These are phyloP conservation scores for Dicyrtoma fusca DNA, from an alignment of 2,888 invertebrate species.

Conservation along the genomic window DNA sequence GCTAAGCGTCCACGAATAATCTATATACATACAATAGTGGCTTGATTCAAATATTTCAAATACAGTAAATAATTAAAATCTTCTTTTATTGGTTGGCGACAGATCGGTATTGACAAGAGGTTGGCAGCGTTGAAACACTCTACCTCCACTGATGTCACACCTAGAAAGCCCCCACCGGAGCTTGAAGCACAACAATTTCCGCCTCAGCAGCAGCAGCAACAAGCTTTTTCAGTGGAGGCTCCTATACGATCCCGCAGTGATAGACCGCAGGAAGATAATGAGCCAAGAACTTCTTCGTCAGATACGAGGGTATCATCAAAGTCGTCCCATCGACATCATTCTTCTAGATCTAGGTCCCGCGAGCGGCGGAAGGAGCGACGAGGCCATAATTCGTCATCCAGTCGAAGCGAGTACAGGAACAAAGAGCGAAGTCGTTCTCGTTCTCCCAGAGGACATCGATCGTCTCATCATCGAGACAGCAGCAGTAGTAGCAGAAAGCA, in stretches of 20 bases:
- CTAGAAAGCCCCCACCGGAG: conserved; percentile 41
- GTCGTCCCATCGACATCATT: conserved; percentile 28
- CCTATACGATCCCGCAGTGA: conserved; percentile 17
- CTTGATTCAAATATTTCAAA: too few species aligned
- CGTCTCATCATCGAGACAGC: conserved; percentile 35
- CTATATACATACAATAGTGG: too few species aligned
- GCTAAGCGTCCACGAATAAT: too few species aligned
- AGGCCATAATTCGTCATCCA: conserved; percentile 15
- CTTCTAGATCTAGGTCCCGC: conserved; percentile 26
- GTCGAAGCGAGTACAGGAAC: conserved; percentile 20
- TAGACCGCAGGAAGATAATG: conserved; percentile 39
- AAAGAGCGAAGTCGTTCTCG: conserved; percentile 26
- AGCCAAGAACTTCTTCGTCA: conserved; percentile 29
- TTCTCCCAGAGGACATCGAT: conserved; percentile 40
- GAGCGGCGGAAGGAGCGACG: conserved; percentile 32
- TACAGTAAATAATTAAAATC: background rate
- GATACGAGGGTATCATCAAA: conserved; percentile 13
- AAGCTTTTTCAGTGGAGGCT: background rate
- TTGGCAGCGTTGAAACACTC: conserved; percentile 66
- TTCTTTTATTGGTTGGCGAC: conserved; percentile 57
- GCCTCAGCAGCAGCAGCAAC: conserved; percentile 27
- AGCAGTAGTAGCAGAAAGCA: conserved; percentile 14
- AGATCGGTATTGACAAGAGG: conserved; percentile 85
- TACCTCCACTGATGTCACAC: conserved; percentile 55
- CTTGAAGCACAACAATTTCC: conserved; percentile 26